Percentiles rank a stretch among this genome's conserved stretches.
Evolutionary conservation across 2,113 vertebrate species (phyloP).

Genomic region (Cryptomyrus ogoouensis): DNA sequence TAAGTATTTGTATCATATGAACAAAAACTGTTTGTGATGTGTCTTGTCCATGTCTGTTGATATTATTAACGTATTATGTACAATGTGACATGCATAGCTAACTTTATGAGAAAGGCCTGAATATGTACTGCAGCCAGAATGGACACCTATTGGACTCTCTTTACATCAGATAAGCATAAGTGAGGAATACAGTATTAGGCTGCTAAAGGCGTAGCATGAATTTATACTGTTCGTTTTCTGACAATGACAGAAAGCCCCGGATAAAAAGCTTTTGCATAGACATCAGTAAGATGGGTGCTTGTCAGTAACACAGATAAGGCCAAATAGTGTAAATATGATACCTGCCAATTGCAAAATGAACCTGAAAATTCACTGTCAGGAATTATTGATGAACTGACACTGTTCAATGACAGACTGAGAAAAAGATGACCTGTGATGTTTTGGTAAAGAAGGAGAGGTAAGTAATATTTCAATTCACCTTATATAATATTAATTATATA

Average conservation of each 20-base stretch:
- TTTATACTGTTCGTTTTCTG: neutral
- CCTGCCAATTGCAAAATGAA: neutral
- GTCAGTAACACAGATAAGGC: neutral
- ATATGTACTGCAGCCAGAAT: neutral
- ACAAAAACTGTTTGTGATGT: neutral
- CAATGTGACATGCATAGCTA: neutral
- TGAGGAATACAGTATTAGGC: neutral
- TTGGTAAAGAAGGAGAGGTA: neutral
- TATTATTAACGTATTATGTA: neutral
- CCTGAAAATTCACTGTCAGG: neutral
- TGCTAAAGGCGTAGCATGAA: neutral
- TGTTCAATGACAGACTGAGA: neutral
- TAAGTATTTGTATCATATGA: neutral
- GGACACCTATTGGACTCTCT: neutral
- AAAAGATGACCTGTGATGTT: neutral
- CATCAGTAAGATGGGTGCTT: neutral
- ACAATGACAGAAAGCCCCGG: neutral
- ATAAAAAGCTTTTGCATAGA: neutral
- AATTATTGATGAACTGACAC: neutral
- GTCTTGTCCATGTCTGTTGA: neutral
- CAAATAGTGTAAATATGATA: conserved; percentile 12
- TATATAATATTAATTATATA: neutral
- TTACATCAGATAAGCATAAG: neutral
- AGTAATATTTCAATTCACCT: neutral
- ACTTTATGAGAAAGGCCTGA: neutral